These are phyloP conservation scores for Palythoa grandis DNA, from an alignment of 92 coral and sea anemone species.

Conservation along the genomic window DNA sequence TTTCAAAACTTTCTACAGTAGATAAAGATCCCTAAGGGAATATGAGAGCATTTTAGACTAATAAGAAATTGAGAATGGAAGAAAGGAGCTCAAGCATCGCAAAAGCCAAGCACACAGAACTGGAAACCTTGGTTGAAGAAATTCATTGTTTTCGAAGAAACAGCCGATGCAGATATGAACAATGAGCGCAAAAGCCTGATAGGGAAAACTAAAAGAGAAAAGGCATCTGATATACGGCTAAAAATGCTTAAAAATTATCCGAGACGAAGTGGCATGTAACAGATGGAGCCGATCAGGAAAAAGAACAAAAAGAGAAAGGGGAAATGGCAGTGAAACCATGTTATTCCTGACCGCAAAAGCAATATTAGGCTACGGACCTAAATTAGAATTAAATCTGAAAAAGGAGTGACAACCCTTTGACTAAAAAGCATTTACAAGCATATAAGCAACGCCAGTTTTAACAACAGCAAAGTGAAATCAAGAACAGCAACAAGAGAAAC, in stretches of 20 bases:
- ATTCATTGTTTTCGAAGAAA: slow-evolving; percentile 27
- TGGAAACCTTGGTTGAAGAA: slow-evolving; percentile 10
- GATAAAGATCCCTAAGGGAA: background rate
- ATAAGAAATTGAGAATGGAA: slow-evolving; percentile 33
- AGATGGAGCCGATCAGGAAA: slow-evolving; percentile 17
- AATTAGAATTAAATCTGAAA: slow-evolving; percentile 40
- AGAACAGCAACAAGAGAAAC: slow-evolving; percentile 17
- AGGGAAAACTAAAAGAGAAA: slow-evolving; percentile 21
- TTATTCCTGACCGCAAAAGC: slow-evolving; percentile 43
- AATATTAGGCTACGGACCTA: slow-evolving; percentile 24
- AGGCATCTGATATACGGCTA: background rate
- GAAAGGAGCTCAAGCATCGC: slow-evolving; percentile 34
- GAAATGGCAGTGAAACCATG: slow-evolving; percentile 53
- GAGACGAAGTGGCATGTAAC: slow-evolving; percentile 26
- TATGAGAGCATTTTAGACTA: background rate
- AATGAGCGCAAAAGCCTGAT: slow-evolving; percentile 23
- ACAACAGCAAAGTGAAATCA: slow-evolving; percentile 58
- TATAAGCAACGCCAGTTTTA: slow-evolving; percentile 54
- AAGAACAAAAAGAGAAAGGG: slow-evolving; percentile 42
- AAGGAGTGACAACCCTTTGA: slow-evolving; percentile 41
- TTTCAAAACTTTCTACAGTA: background rate
- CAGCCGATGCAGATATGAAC: background rate
- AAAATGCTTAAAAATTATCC: slow-evolving; percentile 27
- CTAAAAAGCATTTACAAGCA: slow-evolving; percentile 38
- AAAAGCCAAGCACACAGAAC: slow-evolving; percentile 36